These are phyloP conservation scores for Momotus momota DNA, from an alignment of 2,797 vertebrate species.

Conservation along the genomic window DNA sequence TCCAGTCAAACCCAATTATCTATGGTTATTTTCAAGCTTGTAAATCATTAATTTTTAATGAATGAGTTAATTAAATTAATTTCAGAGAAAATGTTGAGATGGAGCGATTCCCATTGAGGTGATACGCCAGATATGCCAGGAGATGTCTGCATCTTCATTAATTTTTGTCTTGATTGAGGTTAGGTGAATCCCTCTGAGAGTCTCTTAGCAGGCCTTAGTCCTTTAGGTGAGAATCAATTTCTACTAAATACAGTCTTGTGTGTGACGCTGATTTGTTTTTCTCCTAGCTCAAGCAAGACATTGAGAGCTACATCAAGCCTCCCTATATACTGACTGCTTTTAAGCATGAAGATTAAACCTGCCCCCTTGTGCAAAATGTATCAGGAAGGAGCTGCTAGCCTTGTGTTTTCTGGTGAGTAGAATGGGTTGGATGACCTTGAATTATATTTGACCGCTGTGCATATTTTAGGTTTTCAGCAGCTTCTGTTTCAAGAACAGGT, in stretches of 20 bases:
- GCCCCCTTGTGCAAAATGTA: neutral
- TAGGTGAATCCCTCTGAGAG: conserved; percentile 16
- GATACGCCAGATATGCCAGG: conserved; percentile 28
- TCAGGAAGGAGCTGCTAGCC: neutral
- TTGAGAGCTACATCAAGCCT: neutral
- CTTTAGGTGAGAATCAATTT: conserved; percentile 34
- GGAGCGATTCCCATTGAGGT: neutral
- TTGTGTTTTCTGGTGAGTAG: neutral
- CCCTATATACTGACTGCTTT: neutral
- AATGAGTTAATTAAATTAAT: conserved; percentile 67
- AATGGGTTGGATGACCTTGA: neutral
- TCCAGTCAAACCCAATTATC: conserved; percentile 50
- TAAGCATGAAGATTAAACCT: neutral
- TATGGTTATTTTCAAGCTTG: conserved; percentile 55
- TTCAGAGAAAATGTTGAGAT: conserved; percentile 39
- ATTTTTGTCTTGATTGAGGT: conserved; percentile 45
- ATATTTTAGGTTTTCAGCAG: neutral
- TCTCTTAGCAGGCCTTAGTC: neutral
- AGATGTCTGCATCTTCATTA: conserved; percentile 59
- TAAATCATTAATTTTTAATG: conserved; percentile 67
- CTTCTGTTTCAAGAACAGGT: neutral
- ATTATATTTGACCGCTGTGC: neutral
- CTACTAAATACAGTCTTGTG: neutral
- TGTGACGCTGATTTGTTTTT: neutral
- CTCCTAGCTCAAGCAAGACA: conserved; percentile 1